Evolutionary conservation across 2,888 invertebrate species (phyloP).

Genomic region (Calliphora vomitoria): DNA sequence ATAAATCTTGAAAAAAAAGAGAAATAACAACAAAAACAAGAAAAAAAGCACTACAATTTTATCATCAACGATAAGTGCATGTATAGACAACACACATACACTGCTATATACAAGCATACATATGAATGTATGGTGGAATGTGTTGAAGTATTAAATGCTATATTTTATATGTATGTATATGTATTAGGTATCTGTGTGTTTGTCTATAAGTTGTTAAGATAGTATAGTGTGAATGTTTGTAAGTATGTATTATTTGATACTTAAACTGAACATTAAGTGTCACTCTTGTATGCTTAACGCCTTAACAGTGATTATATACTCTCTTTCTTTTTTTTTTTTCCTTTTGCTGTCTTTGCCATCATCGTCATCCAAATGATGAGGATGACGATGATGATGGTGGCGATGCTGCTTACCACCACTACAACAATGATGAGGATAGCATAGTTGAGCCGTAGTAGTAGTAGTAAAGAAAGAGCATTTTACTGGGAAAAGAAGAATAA

Average conservation of each 20-base stretch:
- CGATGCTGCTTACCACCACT: constrained; percentile 22
- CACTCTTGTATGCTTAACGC: constrained; percentile 74
- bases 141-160: constrained; percentile 24
- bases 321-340: constrained; percentile 42
- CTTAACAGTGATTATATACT: constrained; percentile 74
- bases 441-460: constrained; percentile 3
- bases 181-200: background rate
- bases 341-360: constrained; percentile 21
- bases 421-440: constrained; percentile 28
- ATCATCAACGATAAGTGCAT: constrained; percentile 69
- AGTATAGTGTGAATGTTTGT: constrained; percentile 28
- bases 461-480: constrained; percentile 14
- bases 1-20: constrained; percentile 62
- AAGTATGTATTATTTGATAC: constrained; percentile 68
- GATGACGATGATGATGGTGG: constrained; percentile 12
- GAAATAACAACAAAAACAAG: background rate
- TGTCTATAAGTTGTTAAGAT: constrained; percentile 39
- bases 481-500: background rate
- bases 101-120: background rate
- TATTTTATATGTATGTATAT: background rate
- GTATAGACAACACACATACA: constrained; percentile 49
- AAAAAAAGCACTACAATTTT: constrained; percentile 60
- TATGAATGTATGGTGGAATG: constrained; percentile 17
- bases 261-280: constrained; percentile 74
- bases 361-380: constrained; percentile 21